Evolutionary conservation across 1,140 invertebrate species (phyloP).

Genomic region (Melipona quadrifasciata): DNA sequence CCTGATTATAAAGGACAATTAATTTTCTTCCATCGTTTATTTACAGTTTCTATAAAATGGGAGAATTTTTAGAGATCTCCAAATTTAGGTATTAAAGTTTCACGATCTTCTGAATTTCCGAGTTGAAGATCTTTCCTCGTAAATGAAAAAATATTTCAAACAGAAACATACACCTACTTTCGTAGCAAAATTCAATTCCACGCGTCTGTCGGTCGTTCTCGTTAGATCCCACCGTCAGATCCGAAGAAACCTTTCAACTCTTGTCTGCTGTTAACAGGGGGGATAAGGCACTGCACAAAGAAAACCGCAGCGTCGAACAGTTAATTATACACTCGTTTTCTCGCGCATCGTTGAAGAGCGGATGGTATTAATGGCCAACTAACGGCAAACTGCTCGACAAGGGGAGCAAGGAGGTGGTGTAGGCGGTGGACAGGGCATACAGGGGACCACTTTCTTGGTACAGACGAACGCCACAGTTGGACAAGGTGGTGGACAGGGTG

Average conservation of each 20-base stretch:
- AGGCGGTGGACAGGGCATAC: constrained; percentile 61
- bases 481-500: constrained; percentile 34
- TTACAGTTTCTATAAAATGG: too few species aligned
- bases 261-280: constrained; percentile 15
- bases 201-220: constrained; percentile 20
- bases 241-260: not conserved
- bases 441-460: constrained; percentile 54
- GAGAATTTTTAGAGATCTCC: too few species aligned
- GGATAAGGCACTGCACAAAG: constrained; percentile 37
- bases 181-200: not conserved
- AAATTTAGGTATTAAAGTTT: too few species aligned
- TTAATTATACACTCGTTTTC: not conserved
- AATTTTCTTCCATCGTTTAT: too few species aligned
- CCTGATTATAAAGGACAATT: too few species aligned
- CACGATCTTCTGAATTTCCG: too few species aligned
- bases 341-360: not conserved
- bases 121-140: too few species aligned
- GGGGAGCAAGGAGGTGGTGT: constrained; percentile 52
- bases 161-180: not conserved
- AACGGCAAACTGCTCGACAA: constrained; percentile 55
- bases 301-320: not conserved
- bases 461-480: constrained; percentile 50
- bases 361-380: constrained; percentile 19
- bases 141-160: not conserved
- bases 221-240: not conserved